These are phyloP conservation scores for Drosophila buzzatii DNA, from an alignment of 2,888 invertebrate species.

Conservation along the genomic window DNA sequence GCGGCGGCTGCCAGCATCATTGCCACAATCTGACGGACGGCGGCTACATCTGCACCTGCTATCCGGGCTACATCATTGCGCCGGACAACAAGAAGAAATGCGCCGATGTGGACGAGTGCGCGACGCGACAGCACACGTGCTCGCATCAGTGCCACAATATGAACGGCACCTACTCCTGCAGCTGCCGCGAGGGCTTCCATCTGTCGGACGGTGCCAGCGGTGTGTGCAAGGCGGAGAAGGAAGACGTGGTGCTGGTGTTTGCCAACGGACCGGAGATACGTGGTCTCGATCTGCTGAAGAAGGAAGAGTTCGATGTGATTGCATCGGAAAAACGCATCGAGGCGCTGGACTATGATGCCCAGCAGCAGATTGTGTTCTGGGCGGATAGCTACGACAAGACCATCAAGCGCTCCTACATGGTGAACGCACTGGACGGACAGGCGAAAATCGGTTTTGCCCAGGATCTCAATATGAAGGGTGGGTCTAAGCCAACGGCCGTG, in stretches of 20 bases:
- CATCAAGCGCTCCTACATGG: slow-evolving; percentile 96
- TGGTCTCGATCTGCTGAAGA: slow-evolving; percentile 89
- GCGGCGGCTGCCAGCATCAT: slow-evolving; percentile 96
- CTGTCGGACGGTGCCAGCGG: slow-evolving; percentile 92
- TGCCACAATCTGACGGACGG: slow-evolving; percentile 93
- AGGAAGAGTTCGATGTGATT: slow-evolving; percentile 91
- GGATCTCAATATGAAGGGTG: slow-evolving; percentile 93
- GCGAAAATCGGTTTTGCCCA: slow-evolving; percentile 94
- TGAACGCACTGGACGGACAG: slow-evolving; percentile 90
- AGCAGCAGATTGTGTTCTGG: slow-evolving; percentile 96
- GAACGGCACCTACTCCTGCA: slow-evolving; percentile 95
- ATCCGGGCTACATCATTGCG: slow-evolving; percentile 93
- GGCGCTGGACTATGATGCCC: slow-evolving; percentile 95
- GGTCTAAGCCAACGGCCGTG: slow-evolving; percentile 93
- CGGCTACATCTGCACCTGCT: slow-evolving; percentile 96
- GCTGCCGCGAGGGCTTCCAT: slow-evolving; percentile 93
- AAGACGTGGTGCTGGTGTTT: slow-evolving; percentile 89
- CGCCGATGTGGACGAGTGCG: slow-evolving; percentile 96
- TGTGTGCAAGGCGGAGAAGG: slow-evolving; percentile 91
- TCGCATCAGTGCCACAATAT: slow-evolving; percentile 96
- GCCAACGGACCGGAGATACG: slow-evolving; percentile 95
- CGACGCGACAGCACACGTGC: slow-evolving; percentile 93
- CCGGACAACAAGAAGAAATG: slow-evolving; percentile 93
- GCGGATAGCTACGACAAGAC: slow-evolving; percentile 96
- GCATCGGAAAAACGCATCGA: slow-evolving; percentile 95